Conservation (phyloP, 2,113 vertebrate species). For the Rattus rattus region DNA sequence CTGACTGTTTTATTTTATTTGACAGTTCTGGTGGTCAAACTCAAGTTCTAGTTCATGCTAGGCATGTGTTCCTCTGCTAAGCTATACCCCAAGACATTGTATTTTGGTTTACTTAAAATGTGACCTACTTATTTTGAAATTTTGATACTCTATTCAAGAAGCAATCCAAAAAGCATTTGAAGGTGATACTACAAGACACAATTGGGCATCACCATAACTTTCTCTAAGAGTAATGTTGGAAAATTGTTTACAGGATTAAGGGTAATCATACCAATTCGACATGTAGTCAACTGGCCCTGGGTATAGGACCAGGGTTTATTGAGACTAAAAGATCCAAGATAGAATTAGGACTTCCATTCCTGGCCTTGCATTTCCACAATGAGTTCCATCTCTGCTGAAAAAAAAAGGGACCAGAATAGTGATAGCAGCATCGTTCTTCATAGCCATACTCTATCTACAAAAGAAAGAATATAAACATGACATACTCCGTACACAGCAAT, state of each 20-base stretch:
- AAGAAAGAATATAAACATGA: neutral
- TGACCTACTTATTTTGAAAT: neutral
- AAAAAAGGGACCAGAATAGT: neutral
- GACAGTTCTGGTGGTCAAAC: neutral
- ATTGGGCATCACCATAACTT: neutral
- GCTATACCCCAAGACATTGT: neutral
- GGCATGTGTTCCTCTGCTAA: neutral
- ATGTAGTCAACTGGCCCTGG: neutral
- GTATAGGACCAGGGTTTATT: neutral
- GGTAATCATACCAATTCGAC: neutral
- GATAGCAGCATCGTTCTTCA: neutral
- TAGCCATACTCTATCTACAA: neutral
- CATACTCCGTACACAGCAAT: neutral
- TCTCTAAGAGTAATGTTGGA: neutral
- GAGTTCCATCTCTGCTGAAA: neutral
- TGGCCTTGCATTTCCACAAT: neutral
- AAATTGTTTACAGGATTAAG: neutral
- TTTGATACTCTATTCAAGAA: slow-evolving; percentile 10
- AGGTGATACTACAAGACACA: neutral
- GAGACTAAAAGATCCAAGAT: neutral
- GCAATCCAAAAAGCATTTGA: neutral
- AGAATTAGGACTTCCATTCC: neutral
- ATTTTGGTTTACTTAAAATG: slow-evolving; percentile 13
- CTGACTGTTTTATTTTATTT: neutral
- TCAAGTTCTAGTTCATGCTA: neutral